These are phyloP conservation scores for Phyllotreta cruciferae DNA, from an alignment of 2,888 invertebrate genomes.

Conservation along the genomic window DNA sequence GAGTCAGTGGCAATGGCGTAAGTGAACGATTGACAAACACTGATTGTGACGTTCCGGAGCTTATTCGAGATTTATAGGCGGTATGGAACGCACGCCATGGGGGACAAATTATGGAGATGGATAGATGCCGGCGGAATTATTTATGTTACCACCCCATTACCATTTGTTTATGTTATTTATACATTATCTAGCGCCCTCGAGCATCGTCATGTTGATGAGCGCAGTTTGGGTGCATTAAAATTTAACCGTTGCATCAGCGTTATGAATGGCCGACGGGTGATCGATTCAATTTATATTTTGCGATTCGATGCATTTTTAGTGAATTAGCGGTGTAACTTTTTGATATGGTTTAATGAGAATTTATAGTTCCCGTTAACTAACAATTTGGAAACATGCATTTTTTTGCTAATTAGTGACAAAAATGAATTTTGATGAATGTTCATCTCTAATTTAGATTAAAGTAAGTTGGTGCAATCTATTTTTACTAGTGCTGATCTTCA, in stretches of 20 bases:
- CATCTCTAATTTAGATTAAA: too few species aligned
- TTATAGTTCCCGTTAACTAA: neutral
- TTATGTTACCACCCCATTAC: slow-evolving; percentile 56
- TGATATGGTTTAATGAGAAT: slow-evolving; percentile 5
- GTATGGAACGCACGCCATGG: slow-evolving; percentile 48
- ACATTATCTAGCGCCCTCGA: slow-evolving; percentile 29
- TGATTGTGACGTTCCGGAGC: slow-evolving; percentile 59
- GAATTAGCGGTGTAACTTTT: slow-evolving; percentile 7
- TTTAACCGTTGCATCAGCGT: slow-evolving; percentile 24
- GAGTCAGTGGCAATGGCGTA: slow-evolving; percentile 52
- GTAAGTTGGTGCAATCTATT: too few species aligned
- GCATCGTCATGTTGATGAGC: slow-evolving; percentile 17
- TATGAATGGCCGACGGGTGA: slow-evolving; percentile 23
- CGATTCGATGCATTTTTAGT: slow-evolving; percentile 4
- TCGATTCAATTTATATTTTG: slow-evolving; percentile 29
- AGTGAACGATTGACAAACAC: slow-evolving; percentile 59
- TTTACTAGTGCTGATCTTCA: too few species aligned
- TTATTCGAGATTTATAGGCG: slow-evolving; percentile 58
- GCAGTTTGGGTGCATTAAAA: slow-evolving; percentile 31
- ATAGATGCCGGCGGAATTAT: slow-evolving; percentile 58
- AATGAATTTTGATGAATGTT: too few species aligned
- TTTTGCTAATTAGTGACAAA: too few species aligned
- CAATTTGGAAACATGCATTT: too few species aligned
- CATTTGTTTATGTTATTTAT: slow-evolving; percentile 56
- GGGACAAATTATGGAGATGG: slow-evolving; percentile 59